Evolutionary conservation across 37 sponge, comb jelly and placozoan genomes (phyloP), one percentile per base, ranked within the genome.

Genomic region (Cladorhizidae sp.): DNA sequence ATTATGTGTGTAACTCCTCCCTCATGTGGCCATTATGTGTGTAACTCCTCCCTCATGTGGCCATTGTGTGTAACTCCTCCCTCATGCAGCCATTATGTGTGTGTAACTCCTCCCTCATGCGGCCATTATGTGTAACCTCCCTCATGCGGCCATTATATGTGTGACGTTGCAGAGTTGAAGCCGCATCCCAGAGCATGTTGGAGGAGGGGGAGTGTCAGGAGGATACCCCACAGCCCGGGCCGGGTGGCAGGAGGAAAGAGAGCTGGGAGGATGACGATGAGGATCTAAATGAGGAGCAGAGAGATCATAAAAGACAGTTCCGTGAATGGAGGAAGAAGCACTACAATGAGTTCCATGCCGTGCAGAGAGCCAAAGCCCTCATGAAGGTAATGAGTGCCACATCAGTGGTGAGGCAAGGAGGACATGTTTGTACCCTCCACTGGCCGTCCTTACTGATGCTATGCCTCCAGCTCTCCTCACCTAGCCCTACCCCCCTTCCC

Each of bases 281-380:
- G 38, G n/a, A 26, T 0, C 3, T 78, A 32, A 40, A 73, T 43
- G 86, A 86, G 35, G 86, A 86, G 49, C 67, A 64, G 45, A 79
- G 61, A 17, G 78, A 80, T 32, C 83, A 84, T 55, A 92, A 92
- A 51, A 77, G 70, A 21, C 63, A 85, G 59, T 93, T 93, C 76
- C 38, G 45, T 21, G 81, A 89, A 26, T 87, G 91, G 91, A 86
- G 94, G 43, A 93, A 89, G 80, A 78, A 84, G 12, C 91, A 93
- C 45, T 93, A 90, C 58, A 79, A 93, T 58, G 91, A 90, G 79
- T 90, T 87, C 56, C 57, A 75, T 35, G 85, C 82, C n/a, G 78
- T 83, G 23, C 79, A 90, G 39, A 76, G 81, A 68, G 89, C 89
- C 39, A 82, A 79, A 42, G 84, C 71, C 23, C 73, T 82, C 28